Base-by-base conservation (phyloP, 1,140 invertebrate genomes). In the Trichonephila inaurata region DNA sequence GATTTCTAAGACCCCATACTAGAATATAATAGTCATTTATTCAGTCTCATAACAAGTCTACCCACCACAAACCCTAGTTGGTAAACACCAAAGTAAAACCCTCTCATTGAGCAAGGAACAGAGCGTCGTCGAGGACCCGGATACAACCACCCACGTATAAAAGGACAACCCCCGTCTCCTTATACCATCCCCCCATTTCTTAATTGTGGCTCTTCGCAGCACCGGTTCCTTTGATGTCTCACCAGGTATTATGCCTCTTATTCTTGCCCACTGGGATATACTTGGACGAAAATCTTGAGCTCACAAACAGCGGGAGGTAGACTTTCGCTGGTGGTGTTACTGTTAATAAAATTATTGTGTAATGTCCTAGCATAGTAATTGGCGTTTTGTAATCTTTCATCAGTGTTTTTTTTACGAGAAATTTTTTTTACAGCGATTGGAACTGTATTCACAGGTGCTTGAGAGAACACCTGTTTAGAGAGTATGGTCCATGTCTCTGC, bases 271-370 rank as follows among this genome's bases (percentile, higher is more conserved):
- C 44, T 51, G 44, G 58, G 58, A 33, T 58, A 44, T 58, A 60
- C 44, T 19, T 85, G 24, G 58, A 60, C 44, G 82, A 24, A 19
- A 60, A 60, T 58, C 4, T 21, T 24, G 82, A n/a, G 44, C 51
- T 19, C 58, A 2, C 44, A 85, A 21, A 85, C 44, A 19, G 44
- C 24, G 51, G 82, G 82, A 85, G 58, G 24, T 12, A 60, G 1
- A n/a, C 82, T 85, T 60, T 85, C n/a, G 44, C 58, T 85, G 44
- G n/a, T 85, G 58, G 82, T 60, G 58, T 58, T 58, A 85, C 82
- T 85, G 82, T 85, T 85, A 85, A 28, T 85, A 85, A 85, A 85
- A 85, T 60, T 85, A 77, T 77, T 77, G 72, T 77, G 72, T 40
- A 77, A 77, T 77, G 33, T 77, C 28, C 72, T 1, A 2, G 16